Evolutionary conservation across 2,888 invertebrate species (phyloP).

Genomic region (Halocaridina rubra): DNA sequence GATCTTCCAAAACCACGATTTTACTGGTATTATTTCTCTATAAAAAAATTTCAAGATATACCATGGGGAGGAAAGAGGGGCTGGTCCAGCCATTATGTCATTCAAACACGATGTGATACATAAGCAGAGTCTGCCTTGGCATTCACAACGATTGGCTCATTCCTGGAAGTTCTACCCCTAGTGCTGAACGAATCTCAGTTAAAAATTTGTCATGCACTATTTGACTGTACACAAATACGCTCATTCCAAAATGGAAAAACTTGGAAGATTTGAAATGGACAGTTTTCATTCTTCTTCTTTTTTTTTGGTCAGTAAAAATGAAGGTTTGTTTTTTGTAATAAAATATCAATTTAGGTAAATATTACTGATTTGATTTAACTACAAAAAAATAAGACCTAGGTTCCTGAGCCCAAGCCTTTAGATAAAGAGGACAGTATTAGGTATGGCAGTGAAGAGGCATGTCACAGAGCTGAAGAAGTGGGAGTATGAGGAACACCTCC

Average conservation of each 20-base stretch:
- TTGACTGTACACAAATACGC: not conserved
- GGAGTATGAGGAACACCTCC: conserved; percentile 65
- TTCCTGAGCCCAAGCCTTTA: conserved; percentile 44
- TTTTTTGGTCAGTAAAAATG: conserved; percentile 23
- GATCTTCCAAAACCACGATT: conserved; percentile 3
- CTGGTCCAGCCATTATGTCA: no score
- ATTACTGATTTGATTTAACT: conserved; percentile 46
- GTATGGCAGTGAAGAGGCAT: conserved; percentile 68
- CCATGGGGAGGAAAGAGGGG: not conserved
- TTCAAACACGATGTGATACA: no score
- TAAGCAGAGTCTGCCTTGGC: no score
- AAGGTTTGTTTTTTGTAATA: conserved; percentile 29
- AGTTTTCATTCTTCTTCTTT: conserved; percentile 76
- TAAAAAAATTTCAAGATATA: not conserved
- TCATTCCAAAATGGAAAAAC: no score
- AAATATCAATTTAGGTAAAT: conserved; percentile 42
- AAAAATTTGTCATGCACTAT: not conserved
- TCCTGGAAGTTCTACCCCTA: not conserved
- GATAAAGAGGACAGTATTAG: conserved; percentile 61
- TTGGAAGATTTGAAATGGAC: conserved; percentile 87
- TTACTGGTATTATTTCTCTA: not conserved
- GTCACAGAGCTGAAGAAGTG: conserved; percentile 65
- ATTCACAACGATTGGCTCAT: not conserved
- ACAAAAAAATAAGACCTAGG: conserved; percentile 46
- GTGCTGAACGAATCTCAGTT: not conserved